A percentile compares a stretch with the other conserved stretches of the same genome.
Conservation (phyloP, 2,888 invertebrate genomes). For the Gasteruption jaculator region DNA sequence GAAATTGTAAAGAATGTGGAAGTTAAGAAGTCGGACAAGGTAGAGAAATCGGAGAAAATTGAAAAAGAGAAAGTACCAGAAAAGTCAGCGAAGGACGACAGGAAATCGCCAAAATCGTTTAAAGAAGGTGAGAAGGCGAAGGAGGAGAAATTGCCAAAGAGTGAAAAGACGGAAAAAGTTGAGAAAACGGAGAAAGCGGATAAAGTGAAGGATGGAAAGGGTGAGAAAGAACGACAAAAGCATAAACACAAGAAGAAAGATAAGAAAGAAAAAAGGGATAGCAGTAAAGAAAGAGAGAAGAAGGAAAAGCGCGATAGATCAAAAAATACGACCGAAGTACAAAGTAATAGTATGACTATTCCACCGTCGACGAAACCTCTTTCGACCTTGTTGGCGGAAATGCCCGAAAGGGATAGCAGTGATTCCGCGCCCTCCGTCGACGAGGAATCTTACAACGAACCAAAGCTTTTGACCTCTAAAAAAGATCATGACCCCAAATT, state of each 20-base stretch:
- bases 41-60: slow-evolving; percentile 64
- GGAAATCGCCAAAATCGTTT: slow-evolving; percentile 39
- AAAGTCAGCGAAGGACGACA: slow-evolving; percentile 49
- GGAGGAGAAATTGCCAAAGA: slow-evolving; percentile 30
- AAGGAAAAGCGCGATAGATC: slow-evolving; percentile 45
- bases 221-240: slow-evolving; percentile 50
- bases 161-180: slow-evolving; percentile 36
- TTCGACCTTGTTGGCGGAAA: slow-evolving; percentile 40
- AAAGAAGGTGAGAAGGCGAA: slow-evolving; percentile 45
- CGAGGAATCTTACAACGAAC: slow-evolving; percentile 36
- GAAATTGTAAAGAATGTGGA: slow-evolving; percentile 51
- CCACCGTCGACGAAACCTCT: slow-evolving; percentile 53
- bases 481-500: slow-evolving; percentile 27
- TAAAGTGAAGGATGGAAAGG: slow-evolving; percentile 38
- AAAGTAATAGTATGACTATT: slow-evolving; percentile 28
- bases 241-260: slow-evolving; percentile 58
- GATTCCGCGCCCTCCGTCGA: slow-evolving; percentile 42
- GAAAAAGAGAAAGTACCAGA: slow-evolving; percentile 59
- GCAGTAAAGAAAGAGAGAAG: slow-evolving; percentile 60
- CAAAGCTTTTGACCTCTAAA: slow-evolving; percentile 26
- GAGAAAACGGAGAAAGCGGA: slow-evolving; percentile 45
- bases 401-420: slow-evolving; percentile 41
- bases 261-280: slow-evolving; percentile 62
- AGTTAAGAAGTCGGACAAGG: slow-evolving; percentile 58
- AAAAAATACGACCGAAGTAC: slow-evolving; percentile 40